These are phyloP conservation scores for Philaenus spumarius DNA, from an alignment of 1,140 invertebrate species.

Conservation along the genomic window DNA sequence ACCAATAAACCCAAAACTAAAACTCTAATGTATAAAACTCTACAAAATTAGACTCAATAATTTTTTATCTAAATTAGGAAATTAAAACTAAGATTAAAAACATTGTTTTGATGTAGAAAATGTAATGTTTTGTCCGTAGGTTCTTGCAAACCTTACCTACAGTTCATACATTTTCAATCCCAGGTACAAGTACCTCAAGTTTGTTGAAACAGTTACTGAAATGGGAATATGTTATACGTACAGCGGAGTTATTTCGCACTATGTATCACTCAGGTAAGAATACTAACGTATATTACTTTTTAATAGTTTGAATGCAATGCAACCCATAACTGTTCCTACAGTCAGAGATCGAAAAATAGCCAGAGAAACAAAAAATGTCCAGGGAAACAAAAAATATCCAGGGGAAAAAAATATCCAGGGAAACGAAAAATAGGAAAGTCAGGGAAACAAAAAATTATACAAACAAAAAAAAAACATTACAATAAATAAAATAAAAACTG, in stretches of 20 bases:
- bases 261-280: constrained; percentile 24
- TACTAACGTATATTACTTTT: too few species aligned
- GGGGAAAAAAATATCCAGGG: too few species aligned
- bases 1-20: not conserved
- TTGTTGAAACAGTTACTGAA: constrained; percentile 27
- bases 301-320: too few species aligned
- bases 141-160: constrained; percentile 16
- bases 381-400: too few species aligned
- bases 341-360: too few species aligned
- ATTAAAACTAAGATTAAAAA: not conserved
- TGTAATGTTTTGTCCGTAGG: constrained; percentile 19
- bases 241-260: constrained; percentile 23
- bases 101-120: not conserved
- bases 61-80: not conserved
- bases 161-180: constrained; percentile 25
- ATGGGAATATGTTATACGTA: constrained; percentile 31
- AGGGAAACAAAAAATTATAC: too few species aligned
- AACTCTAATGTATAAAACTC: not conserved
- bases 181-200: constrained; percentile 21
- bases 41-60: not conserved
- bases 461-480: too few species aligned
- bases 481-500: too few species aligned
- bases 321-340: too few species aligned
- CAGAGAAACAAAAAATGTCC: too few species aligned
- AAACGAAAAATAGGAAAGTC: too few species aligned